Conservation (phyloP, 37 sponge, comb jelly and placozoan genomes). For the Axinella damicornis region DNA sequence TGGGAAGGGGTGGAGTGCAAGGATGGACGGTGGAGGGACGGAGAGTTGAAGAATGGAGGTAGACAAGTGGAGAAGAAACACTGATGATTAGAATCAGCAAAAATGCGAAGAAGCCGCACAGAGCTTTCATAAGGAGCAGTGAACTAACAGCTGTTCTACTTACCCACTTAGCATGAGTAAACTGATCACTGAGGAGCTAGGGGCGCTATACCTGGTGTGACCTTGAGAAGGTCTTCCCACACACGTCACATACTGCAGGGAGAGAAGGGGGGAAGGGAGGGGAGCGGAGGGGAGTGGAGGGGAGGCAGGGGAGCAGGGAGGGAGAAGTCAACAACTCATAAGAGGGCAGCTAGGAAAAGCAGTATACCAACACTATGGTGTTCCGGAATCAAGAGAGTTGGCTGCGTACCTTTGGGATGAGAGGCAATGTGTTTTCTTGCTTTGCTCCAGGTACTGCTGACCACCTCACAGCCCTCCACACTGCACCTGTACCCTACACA, state of each 20-base stretch:
- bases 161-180: background rate
- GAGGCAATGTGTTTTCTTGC: constrained; percentile 21
- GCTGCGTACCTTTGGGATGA: constrained; percentile 8
- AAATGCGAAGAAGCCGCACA: too few species aligned
- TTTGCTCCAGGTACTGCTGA: constrained; percentile 22
- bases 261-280: background rate
- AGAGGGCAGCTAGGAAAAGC: too few species aligned
- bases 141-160: too few species aligned
- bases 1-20: background rate
- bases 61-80: background rate
- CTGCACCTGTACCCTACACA: constrained; percentile 24
- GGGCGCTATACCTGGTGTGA: background rate
- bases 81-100: too few species aligned
- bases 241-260: constrained; percentile 11
- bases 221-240: constrained; percentile 23
- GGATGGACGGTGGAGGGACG: background rate
- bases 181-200: background rate
- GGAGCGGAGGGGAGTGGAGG: background rate
- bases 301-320: background rate
- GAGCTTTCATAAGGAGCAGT: too few species aligned
- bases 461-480: constrained; percentile 15
- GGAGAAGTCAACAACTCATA: too few species aligned
- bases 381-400: too few species aligned
- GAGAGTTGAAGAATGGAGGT: background rate
- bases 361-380: too few species aligned